Evolutionary conservation across 2,113 vertebrate species (phyloP).

Genomic region (Cynoglossus semilaevis): DNA sequence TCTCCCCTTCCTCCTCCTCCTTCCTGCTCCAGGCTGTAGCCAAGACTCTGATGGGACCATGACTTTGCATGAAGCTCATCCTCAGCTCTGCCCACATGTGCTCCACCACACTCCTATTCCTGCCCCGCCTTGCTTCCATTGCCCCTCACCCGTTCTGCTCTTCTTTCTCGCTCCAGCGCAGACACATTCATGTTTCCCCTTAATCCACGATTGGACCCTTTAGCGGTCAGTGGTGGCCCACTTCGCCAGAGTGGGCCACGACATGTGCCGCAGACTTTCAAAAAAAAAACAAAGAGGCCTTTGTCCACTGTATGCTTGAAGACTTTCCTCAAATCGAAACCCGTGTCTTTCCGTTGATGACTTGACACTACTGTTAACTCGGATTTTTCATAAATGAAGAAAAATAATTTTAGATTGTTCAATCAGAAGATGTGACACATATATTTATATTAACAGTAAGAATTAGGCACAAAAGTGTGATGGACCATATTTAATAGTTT

Average conservation of each 20-base stretch:
- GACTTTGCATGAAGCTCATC: conserved; percentile 74
- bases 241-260: conserved; percentile 51
- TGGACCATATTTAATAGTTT: too few species aligned
- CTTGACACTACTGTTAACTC: conserved; percentile 10
- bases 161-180: conserved; percentile 22
- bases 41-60: conserved; percentile 67
- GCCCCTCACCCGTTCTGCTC: conserved; percentile 50
- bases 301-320: conserved; percentile 62
- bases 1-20: conserved; percentile 51
- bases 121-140: conserved; percentile 66
- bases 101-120: conserved; percentile 48
- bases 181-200: conserved; percentile 19
- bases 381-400: too few species aligned
- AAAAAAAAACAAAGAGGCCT: conserved; percentile 61
- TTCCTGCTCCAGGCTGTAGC: conserved; percentile 85
- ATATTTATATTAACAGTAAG: too few species aligned
- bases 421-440: too few species aligned
- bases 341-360: conserved; percentile 39
- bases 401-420: too few species aligned
- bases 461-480: too few species aligned
- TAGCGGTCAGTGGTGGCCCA: conserved; percentile 52
- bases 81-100: conserved; percentile 64
- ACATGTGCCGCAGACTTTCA: conserved; percentile 54
- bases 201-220: conserved; percentile 60
- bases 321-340: conserved; percentile 42